phyloP scores from a whole-genome alignment of 2,797 vertebrate species.

The Antrozous pallidus region DNA sequence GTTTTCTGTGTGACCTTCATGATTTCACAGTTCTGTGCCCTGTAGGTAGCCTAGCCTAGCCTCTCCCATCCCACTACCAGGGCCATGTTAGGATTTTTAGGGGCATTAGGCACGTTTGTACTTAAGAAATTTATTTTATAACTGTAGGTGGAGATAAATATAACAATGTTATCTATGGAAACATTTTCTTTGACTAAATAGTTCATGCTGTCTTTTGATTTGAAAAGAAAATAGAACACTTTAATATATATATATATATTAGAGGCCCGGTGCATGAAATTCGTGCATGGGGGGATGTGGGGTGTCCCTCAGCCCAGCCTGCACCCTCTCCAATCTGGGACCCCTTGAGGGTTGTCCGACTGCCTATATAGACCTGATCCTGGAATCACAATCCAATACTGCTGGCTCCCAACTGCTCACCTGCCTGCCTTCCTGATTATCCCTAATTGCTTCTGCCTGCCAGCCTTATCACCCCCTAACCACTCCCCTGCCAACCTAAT shows the following conservation, averaged over 20 bases:
- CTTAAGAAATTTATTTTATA: constrained; percentile 3
- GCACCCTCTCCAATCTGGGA: too few relatives aligned
- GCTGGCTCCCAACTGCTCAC: too few relatives aligned
- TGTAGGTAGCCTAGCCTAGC: background rate
- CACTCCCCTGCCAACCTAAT: too few relatives aligned
- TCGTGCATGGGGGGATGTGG: too few relatives aligned
- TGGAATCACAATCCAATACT: too few relatives aligned
- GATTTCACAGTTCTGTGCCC: background rate
- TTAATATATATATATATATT: background rate
- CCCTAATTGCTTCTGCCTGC: too few relatives aligned
- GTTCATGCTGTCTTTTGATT: constrained; percentile 13
- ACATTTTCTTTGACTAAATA: constrained; percentile 28
- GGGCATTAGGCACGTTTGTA: background rate
- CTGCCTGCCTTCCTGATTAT: too few relatives aligned
- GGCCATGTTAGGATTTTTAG: background rate
- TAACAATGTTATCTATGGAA: background rate
- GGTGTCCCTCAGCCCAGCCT: too few relatives aligned
- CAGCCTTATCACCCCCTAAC: too few relatives aligned
- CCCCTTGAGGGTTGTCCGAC: too few relatives aligned
- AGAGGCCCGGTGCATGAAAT: too few relatives aligned
- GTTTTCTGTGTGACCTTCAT: background rate
- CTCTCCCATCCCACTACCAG: background rate
- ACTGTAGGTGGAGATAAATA: background rate
- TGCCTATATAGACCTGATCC: too few relatives aligned
- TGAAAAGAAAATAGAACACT: background rate